These are phyloP conservation scores for Trichomalopsis sarcophagae DNA, from an alignment of 1,140 invertebrate species.

Conservation along the genomic window DNA sequence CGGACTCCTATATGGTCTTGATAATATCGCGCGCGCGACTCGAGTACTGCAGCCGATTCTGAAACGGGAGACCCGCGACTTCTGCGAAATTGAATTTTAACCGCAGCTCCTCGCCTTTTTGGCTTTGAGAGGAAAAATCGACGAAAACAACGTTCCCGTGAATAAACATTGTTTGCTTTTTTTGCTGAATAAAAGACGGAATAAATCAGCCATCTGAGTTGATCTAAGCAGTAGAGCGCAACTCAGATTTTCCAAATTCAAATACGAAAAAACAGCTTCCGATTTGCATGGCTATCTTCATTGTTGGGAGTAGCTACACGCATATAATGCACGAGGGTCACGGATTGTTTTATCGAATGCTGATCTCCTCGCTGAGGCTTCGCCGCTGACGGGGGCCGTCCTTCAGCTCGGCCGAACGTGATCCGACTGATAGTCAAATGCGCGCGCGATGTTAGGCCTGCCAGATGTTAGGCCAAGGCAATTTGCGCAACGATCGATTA, in stretches of 20 bases:
- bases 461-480: constrained; percentile 61
- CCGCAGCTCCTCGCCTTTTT: neutral
- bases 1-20: constrained; percentile 10
- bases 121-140: neutral
- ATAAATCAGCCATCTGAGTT: neutral
- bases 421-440: constrained; percentile 65
- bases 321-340: constrained; percentile 40
- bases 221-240: neutral
- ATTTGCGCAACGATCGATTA: constrained; percentile 65
- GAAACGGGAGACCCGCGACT: constrained; percentile 16
- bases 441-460: constrained; percentile 19
- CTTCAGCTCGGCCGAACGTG: constrained; percentile 58
- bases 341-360: constrained; percentile 61
- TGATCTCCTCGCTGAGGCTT: constrained; percentile 49
- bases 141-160: neutral
- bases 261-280: constrained; percentile 24
- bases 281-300: constrained; percentile 14
- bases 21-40: constrained; percentile 6
- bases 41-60: constrained; percentile 9
- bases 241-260: constrained; percentile 27
- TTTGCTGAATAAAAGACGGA: neutral
- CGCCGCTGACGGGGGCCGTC: constrained; percentile 40
- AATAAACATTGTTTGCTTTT: neutral
- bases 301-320: neutral
- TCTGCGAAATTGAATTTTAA: constrained; percentile 14